phyloP scores from a whole-genome alignment of 2,888 invertebrate species.

The Leptinotarsa haldemani region DNA sequence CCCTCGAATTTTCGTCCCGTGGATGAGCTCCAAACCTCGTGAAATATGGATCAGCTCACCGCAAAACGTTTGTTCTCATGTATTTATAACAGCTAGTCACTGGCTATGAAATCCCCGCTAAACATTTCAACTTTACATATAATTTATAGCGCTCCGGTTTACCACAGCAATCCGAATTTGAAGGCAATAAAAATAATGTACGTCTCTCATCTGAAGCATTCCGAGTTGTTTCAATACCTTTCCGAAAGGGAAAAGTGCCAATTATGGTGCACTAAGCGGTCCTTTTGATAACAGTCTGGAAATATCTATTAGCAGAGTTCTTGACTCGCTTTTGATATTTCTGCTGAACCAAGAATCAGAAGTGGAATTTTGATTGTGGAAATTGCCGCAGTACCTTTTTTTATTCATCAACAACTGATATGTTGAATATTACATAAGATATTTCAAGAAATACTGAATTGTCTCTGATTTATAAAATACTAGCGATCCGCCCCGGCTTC shows the following conservation, averaged over 20 bases:
- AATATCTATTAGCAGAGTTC: not conserved
- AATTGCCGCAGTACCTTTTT: not conserved
- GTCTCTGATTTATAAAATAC: no score
- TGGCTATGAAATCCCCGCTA: not conserved
- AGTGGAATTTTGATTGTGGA: not conserved
- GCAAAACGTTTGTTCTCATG: not conserved
- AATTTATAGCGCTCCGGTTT: not conserved
- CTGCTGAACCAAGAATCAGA: not conserved
- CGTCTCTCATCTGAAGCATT: not conserved
- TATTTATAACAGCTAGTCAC: slow-evolving; percentile 9
- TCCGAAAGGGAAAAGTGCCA: slow-evolving; percentile 7
- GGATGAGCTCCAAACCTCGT: not conserved
- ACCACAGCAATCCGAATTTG: not conserved
- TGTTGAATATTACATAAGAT: no score
- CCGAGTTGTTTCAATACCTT: slow-evolving; percentile 4
- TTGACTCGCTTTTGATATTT: not conserved
- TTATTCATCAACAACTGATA: no score
- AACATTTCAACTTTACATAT: not conserved
- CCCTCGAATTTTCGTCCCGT: not conserved
- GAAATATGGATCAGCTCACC: slow-evolving; percentile 1
- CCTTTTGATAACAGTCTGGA: not conserved
- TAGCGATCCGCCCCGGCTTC: no score
- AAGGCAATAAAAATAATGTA: slow-evolving; percentile 4
- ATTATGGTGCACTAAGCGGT: slow-evolving; percentile 19
- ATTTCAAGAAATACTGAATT: no score